Evolutionary conservation across 2,888 invertebrate species (phyloP).

Genomic region (Rhingia rostrata): DNA sequence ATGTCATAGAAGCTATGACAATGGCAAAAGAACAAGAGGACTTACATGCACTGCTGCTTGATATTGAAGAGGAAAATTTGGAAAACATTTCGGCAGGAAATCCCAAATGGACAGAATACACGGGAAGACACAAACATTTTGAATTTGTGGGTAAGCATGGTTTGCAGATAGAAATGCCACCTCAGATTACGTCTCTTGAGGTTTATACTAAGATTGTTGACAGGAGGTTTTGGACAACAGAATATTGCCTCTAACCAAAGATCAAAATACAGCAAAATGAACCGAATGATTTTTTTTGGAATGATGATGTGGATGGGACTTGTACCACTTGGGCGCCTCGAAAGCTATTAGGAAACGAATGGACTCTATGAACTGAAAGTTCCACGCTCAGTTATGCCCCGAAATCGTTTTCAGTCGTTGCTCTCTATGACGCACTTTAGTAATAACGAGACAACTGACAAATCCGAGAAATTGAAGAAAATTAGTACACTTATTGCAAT

Average conservation of each 20-base stretch:
- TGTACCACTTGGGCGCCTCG: no score
- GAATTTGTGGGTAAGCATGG: constrained; percentile 9
- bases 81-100: neutral
- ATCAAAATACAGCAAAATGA: constrained; percentile 50
- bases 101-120: constrained; percentile 7
- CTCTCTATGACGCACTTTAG: constrained; percentile 11
- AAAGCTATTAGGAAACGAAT: no score
- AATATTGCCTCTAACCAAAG: constrained; percentile 50
- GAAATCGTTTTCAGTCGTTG: no score
- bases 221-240: constrained; percentile 39
- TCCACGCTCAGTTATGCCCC: no score
- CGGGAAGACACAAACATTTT: constrained; percentile 18
- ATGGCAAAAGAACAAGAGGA: no score
- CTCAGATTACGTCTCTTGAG: neutral
- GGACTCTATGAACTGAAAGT: no score
- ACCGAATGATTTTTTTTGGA: no score
- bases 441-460: constrained; percentile 1
- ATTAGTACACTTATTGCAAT: constrained; percentile 1
- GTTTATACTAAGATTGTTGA: constrained; percentile 12
- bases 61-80: no score
- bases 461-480: constrained; percentile 1
- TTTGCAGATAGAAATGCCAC: constrained; percentile 26
- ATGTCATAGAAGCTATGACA: no score
- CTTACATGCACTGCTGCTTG: no score
- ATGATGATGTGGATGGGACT: no score